Evolutionary conservation across 2,888 invertebrate species (phyloP), one percentile per base, ranked within the genome.

Genomic region (Eilema depressum): DNA sequence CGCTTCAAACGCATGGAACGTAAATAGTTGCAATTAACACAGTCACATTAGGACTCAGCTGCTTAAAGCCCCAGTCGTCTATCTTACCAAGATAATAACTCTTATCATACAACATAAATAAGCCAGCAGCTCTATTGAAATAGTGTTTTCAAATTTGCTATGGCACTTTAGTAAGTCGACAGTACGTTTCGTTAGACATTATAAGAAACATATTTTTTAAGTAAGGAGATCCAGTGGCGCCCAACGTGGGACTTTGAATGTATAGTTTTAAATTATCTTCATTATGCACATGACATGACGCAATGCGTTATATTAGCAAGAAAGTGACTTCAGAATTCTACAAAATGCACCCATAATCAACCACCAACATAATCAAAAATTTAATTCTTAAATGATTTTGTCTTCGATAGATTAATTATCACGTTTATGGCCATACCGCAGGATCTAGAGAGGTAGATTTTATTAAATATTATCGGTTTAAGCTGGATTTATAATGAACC

Each of bases 101-200:
- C 73, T 67, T 78, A 75, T 69, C 78, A 56, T 67, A 70, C 75
- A 63, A 20, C 26, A 78, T 68, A 17, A 41, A 1, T 41, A 84
- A 74, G 75, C 77, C 75, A 76, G 70, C 66, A 73, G 72, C 67
- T 68, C 30, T 79, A 83, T 70, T 69, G 59, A 78, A 74, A 80
- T 77, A 74, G 74, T 76, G 11, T 59, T 66, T 20, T 47, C 37
- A 37, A 37, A 37, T 37, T 37, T 20, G 3, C 37, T 37, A n/a
- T 53, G 7, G 1, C n/a, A 53, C 0, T 20, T n/a, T 5, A 8
- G 53, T n/a, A n/a, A 53, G n/a, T 10, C 20, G 5, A 17, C 47
- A 53, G 8, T 53, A 20, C 7, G 14, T 20, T 20, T 47, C 7
- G 14, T 20, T 20, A 20, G 20, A 2, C 20, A 20, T 47, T 47